These are phyloP conservation scores for Hydrozoanthus gracilis DNA, from an alignment of 92 coral and sea anemone genomes.

Conservation along the genomic window DNA sequence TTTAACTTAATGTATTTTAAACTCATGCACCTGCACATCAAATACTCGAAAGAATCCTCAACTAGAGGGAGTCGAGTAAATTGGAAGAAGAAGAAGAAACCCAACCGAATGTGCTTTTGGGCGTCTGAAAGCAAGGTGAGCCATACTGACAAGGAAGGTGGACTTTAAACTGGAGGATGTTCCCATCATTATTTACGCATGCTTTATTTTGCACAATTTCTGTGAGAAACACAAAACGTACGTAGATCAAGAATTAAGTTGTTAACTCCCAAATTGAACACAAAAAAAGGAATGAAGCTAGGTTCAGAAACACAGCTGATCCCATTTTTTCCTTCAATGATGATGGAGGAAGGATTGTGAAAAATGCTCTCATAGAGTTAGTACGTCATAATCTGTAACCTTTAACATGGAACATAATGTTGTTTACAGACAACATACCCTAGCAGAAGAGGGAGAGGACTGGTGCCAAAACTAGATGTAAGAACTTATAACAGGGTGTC, in stretches of 20 bases:
- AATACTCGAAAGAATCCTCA: too few species aligned
- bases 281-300: conserved; percentile 51
- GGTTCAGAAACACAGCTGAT: conserved; percentile 57
- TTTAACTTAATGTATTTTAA: too few species aligned
- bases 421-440: not conserved
- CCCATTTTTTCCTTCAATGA: conserved; percentile 63
- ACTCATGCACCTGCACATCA: too few species aligned
- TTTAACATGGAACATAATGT: not conserved
- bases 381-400: conserved; percentile 50
- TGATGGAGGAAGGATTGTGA: conserved; percentile 56
- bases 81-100: too few species aligned
- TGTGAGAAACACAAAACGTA: conserved; percentile 55
- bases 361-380: conserved; percentile 52
- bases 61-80: too few species aligned
- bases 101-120: conserved; percentile 70
- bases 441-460: not conserved
- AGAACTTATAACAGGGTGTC: not conserved
- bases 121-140: conserved; percentile 53
- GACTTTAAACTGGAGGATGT: conserved; percentile 45
- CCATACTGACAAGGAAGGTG: conserved; percentile 59
- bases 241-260: conserved; percentile 55
- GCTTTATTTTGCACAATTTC: conserved; percentile 61
- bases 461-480: not conserved
- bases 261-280: conserved; percentile 45
- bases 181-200: conserved; percentile 61